Percentiles rank a stretch among this genome's conserved stretches.
These are phyloP conservation scores for Takifugu ocellatus DNA, from an alignment of 2,797 vertebrate species.

Conservation along the genomic window DNA sequence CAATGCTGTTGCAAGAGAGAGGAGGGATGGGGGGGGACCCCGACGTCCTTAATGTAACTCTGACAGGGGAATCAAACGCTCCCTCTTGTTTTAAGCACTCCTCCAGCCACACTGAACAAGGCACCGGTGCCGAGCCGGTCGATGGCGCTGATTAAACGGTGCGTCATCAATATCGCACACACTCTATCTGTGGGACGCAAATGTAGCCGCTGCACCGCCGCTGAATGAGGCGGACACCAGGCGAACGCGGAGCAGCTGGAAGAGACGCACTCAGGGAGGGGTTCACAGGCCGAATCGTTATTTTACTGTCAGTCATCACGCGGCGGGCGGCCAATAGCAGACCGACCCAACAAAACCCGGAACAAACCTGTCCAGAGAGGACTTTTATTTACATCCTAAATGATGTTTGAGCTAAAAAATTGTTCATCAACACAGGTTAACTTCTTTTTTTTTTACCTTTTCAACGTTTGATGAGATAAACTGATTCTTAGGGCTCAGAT, in stretches of 20 bases:
- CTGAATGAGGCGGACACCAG: slow-evolving; percentile 32
- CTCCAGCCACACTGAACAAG: slow-evolving; percentile 56
- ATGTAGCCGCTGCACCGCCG: slow-evolving; percentile 39
- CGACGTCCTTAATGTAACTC: slow-evolving; percentile 66
- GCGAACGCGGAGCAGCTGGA: slow-evolving; percentile 12
- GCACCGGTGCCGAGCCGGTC: slow-evolving; percentile 79
- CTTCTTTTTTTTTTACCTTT: too few relatives aligned
- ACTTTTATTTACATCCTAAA: too few relatives aligned
- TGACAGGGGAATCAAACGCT: slow-evolving; percentile 66
- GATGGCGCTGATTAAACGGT: slow-evolving; percentile 94
- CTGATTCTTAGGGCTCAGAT: too few relatives aligned
- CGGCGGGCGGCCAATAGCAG: not conserved
- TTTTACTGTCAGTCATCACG: not conserved
- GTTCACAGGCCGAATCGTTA: not conserved
- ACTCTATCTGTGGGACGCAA: slow-evolving; percentile 80
- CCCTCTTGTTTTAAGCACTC: slow-evolving; percentile 72
- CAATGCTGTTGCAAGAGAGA: slow-evolving; percentile 71
- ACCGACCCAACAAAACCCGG: too few relatives aligned
- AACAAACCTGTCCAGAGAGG: not conserved
- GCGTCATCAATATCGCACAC: slow-evolving; percentile 91
- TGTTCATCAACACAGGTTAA: too few relatives aligned
- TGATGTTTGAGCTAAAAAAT: too few relatives aligned
- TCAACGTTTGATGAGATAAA: too few relatives aligned
- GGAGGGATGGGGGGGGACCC: slow-evolving; percentile 37
- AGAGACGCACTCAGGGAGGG: not conserved